Percentiles rank a stretch among this genome's conserved stretches.
phyloP scores from a whole-genome alignment of 2,888 invertebrate species.

The Caenorhabditis angaria region DNA sequence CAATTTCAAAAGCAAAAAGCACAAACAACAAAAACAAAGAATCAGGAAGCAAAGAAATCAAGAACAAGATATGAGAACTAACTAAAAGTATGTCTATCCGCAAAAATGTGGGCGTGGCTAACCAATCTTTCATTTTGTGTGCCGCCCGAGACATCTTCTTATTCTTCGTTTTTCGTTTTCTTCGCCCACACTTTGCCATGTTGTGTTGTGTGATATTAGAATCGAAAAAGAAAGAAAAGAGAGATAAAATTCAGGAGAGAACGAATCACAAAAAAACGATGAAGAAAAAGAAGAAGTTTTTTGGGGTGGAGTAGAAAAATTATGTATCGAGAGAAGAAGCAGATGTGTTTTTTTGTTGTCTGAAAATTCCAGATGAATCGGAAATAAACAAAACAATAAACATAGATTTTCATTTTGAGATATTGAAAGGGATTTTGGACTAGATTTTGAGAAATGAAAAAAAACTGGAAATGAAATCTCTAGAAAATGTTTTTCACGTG shows the following conservation, averaged over 20 bases:
- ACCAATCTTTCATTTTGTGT: not conserved
- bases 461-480: too few relatives aligned
- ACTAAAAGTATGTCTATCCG: too few relatives aligned
- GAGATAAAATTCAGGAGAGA: not conserved
- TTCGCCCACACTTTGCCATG: not conserved
- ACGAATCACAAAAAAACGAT: not conserved
- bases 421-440: too few relatives aligned
- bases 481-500: too few relatives aligned
- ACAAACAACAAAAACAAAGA: not conserved
- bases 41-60: too few relatives aligned
- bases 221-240: not conserved
- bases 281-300: not conserved
- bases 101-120: not conserved
- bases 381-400: too few relatives aligned
- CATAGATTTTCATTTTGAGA: too few relatives aligned
- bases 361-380: not conserved
- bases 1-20: not conserved
- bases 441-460: too few relatives aligned
- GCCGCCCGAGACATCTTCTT: not conserved
- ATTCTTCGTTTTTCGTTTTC: not conserved
- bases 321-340: not conserved
- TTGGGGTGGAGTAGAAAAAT: too few relatives aligned
- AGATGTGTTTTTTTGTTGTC: not conserved
- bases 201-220: not conserved
- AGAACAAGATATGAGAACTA: too few relatives aligned